Base-by-base conservation (phyloP, 1,140 invertebrate genomes). In the Kradibia gibbosae region DNA sequence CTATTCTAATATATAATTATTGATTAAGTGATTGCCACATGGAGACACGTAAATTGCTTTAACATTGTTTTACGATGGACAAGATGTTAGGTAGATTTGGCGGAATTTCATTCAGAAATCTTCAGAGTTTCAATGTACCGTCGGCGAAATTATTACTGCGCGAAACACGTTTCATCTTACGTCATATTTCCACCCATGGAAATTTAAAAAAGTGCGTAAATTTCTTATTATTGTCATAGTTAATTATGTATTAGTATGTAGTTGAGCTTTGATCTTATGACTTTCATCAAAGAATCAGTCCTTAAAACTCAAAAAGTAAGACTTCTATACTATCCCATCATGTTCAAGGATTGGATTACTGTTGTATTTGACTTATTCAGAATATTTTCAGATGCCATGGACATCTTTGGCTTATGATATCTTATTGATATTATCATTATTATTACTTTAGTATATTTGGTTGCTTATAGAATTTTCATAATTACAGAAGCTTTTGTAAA, bases 1-100 rank as follows among this genome's bases (percentile, higher is more conserved):
- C 31, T 34, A 20, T 62, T 62, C 10, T 34, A 34, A 31, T 62
- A 0, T 34, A n/a, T 7, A 31, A 13, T 8, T 34, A 0, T 34
- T 28, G 25, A 31, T 10, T n/a, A 60, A 62, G 4, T 3, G 31
- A 34, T 62, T 11, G 7, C 20, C 22, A 36, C n/a, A 20, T 67
- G 62, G 15, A 67, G 62, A 67, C n/a, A 22, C 34, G 20, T 67
- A 34, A 67, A 67, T 65, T 0, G 8, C 50, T 3, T 53, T 8
- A 53, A 53, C 22, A 10, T 34, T 65, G 34, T 0, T 25, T 65
- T 65, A n/a, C 5, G 62, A 22, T 17, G 22, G 55, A 13, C 42
- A 83, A 42, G 76, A 90, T 91, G 89, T 73, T 89, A 22, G 75
- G 76, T 57, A 86, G 79, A 45, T 78, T 89, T 86, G 86, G 84